Conservation (phyloP, 2,797 vertebrate genomes). For the Menidia menidia region DNA sequence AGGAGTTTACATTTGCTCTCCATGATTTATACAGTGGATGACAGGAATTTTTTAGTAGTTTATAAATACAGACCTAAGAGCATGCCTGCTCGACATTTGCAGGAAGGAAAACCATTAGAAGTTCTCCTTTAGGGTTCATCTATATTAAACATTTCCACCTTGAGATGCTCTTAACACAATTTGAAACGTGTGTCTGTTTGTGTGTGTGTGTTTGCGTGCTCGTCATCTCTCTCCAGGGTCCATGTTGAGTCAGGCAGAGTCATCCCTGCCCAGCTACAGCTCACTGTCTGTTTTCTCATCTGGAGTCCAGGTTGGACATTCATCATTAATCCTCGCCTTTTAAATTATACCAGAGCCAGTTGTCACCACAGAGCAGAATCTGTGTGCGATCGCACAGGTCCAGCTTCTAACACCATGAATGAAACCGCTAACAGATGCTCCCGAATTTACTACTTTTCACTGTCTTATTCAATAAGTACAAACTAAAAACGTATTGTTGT, state of each 20-base stretch:
- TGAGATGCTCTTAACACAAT: constrained; percentile 24
- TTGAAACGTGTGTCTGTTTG: constrained; percentile 5
- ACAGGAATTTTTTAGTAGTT: constrained; percentile 40
- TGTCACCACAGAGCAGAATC: constrained; percentile 8
- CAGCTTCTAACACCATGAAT: not conserved
- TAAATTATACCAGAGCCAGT: constrained; percentile 40
- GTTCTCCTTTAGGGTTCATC: constrained; percentile 52
- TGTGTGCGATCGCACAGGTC: not conserved
- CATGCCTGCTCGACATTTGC: constrained; percentile 27
- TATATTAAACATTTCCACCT: constrained; percentile 55
- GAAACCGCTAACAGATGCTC: not conserved
- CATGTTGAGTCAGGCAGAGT: constrained; percentile 86
- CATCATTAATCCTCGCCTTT: constrained; percentile 60
- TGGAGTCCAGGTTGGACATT: constrained; percentile 80
- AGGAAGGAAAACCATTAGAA: constrained; percentile 43
- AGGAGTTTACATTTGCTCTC: constrained; percentile 16
- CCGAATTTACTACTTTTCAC: not conserved
- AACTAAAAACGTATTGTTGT: not conserved
- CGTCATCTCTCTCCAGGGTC: constrained; percentile 76
- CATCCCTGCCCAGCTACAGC: constrained; percentile 85
- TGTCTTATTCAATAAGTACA: not conserved
- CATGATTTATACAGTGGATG: constrained; percentile 39
- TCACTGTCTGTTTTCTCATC: constrained; percentile 84
- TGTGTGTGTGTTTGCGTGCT: not conserved
- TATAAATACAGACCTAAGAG: constrained; percentile 35